A percentile compares a stretch with the other conserved stretches of the same genome.
Evolutionary conservation across 2,888 invertebrate genomes (phyloP).

Genomic region (Eumerus sabulonum): DNA sequence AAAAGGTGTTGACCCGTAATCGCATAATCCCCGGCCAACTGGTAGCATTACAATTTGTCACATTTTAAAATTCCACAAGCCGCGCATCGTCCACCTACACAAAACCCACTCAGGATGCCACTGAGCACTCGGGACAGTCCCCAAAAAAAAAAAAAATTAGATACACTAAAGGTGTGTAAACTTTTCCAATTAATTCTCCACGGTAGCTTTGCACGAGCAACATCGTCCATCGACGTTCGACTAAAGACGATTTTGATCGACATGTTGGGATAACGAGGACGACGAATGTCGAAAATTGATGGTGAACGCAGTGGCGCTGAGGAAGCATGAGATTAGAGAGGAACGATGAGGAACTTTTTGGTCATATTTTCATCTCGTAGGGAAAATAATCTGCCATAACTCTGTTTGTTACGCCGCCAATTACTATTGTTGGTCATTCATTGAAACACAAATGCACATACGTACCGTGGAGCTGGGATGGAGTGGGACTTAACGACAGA

Average conservation of each 20-base stretch:
- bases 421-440: slow-evolving; percentile 31
- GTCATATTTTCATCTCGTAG: neutral
- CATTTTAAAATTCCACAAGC: slow-evolving; percentile 61
- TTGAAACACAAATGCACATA: neutral
- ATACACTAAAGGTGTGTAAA: slow-evolving; percentile 34
- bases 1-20: slow-evolving; percentile 68
- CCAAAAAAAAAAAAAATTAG: neutral
- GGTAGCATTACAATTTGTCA: slow-evolving; percentile 47
- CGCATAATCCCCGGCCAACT: slow-evolving; percentile 60
- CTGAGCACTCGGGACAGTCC: slow-evolving; percentile 3
- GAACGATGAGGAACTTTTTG: neutral
- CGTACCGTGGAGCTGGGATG: neutral
- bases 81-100: slow-evolving; percentile 8
- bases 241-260: slow-evolving; percentile 61
- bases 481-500: neutral
- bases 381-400: slow-evolving; percentile 34
- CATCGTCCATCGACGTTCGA: slow-evolving; percentile 28
- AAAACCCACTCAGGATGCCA: neutral
- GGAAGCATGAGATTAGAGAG: slow-evolving; percentile 4
- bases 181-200: slow-evolving; percentile 61
- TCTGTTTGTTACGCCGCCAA: slow-evolving; percentile 26
- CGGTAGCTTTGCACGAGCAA: slow-evolving; percentile 10
- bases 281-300: slow-evolving; percentile 16
- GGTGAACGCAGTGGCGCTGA: neutral
- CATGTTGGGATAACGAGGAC: slow-evolving; percentile 19